Percentiles rank a stretch among this genome's conserved stretches.
phyloP scores from a whole-genome alignment of 92 coral and sea anemone genomes.

The Epizoanthus fatuus region DNA sequence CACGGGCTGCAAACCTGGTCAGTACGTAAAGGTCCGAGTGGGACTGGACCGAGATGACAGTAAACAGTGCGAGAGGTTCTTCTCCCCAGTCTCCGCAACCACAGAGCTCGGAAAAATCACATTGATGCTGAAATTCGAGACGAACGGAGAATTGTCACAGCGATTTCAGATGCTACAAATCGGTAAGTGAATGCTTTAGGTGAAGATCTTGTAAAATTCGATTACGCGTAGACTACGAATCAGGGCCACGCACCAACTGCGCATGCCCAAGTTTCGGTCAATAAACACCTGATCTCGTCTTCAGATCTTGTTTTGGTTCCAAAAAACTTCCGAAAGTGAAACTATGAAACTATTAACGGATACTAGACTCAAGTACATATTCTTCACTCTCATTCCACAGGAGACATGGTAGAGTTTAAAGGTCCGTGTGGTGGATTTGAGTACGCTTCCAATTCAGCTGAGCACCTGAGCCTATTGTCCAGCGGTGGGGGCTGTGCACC shows the following conservation, averaged over 20 bases:
- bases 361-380: not conserved
- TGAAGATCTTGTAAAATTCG: too few species aligned
- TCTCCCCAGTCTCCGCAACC: slow-evolving; percentile 72
- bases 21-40: slow-evolving; percentile 67
- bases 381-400: slow-evolving; percentile 5
- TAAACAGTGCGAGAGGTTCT: slow-evolving; percentile 58
- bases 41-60: not conserved
- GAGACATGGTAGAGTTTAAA: slow-evolving; percentile 61
- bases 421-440: slow-evolving; percentile 82
- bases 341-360: not conserved
- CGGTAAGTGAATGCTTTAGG: slow-evolving; percentile 44
- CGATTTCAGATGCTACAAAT: slow-evolving; percentile 51
- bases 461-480: slow-evolving; percentile 61
- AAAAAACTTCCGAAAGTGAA: not conserved
- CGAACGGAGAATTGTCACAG: slow-evolving; percentile 58
- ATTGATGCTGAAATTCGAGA: slow-evolving; percentile 56
- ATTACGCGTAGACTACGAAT: too few species aligned
- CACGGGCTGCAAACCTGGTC: slow-evolving; percentile 74
- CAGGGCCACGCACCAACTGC: too few species aligned
- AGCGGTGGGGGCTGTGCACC: slow-evolving; percentile 70
- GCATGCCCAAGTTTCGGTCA: too few species aligned
- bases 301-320: too few species aligned
- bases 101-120: slow-evolving; percentile 55
- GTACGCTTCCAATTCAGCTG: slow-evolving; percentile 59
- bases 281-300: too few species aligned